Evolutionary conservation across 2,888 invertebrate genomes (phyloP).

Genomic region (Orthosia incerta): DNA sequence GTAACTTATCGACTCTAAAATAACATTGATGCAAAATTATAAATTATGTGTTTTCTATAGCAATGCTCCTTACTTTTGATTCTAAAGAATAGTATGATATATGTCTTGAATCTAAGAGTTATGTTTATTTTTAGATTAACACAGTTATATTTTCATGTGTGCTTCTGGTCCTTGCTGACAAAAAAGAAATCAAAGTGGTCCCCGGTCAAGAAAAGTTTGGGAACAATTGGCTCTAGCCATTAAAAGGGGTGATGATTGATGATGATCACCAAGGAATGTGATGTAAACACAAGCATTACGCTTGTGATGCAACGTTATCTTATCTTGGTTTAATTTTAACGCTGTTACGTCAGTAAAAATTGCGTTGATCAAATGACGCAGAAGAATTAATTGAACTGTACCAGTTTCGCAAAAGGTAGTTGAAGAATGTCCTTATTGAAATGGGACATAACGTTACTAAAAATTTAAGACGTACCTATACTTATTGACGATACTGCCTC

Average conservation of each 20-base stretch:
- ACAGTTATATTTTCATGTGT: too few species aligned
- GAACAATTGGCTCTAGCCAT: not conserved
- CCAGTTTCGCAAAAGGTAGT: not conserved
- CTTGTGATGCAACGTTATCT: constrained; percentile 38
- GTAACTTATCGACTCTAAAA: too few species aligned
- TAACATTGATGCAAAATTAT: too few species aligned
- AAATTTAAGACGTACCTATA: not conserved
- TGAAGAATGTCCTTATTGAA: not conserved
- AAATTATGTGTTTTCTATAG: too few species aligned
- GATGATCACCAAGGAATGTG: constrained; percentile 7
- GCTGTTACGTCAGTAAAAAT: constrained; percentile 33
- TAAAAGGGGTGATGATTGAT: not conserved
- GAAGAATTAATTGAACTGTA: constrained; percentile 6
- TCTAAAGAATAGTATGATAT: too few species aligned
- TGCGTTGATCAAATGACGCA: constrained; percentile 34
- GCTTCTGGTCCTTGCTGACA: too few species aligned
- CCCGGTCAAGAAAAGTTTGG: too few species aligned
- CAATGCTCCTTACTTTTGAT: too few species aligned
- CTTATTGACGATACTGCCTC: not conserved
- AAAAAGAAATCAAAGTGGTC: too few species aligned
- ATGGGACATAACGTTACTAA: not conserved
- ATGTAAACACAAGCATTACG: constrained; percentile 26
- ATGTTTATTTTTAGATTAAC: too few species aligned
- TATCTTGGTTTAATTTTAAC: constrained; percentile 39
- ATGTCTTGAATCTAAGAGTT: too few species aligned